Evolutionary conservation across 2,888 invertebrate genomes (phyloP), one percentile per base, ranked within the genome.

Genomic region (Petrolisthes cinctipes): DNA sequence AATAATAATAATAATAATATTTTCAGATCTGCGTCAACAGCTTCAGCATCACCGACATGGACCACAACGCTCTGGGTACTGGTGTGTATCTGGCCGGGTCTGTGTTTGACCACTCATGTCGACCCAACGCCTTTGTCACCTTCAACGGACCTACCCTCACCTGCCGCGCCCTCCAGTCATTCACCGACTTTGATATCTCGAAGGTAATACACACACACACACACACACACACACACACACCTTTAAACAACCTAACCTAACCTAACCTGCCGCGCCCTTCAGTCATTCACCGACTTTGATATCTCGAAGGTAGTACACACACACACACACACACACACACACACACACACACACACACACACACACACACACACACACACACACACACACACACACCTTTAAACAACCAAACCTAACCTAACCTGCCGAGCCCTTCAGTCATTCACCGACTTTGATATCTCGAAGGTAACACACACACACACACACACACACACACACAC

Each of bases 41-140:
- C 86, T 98, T 97, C 92, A 97, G 96, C 92, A 96, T 98, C 91
- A 94, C 96, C 91, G 96, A 97, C 92, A 94, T 94, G n/a, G 97
- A 97, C 92, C 95, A 97, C 95, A 96, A 96, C 91, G 95, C 96
- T 11, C 95, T 98, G 86, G 98, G 97, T 0, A 96, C 96, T 0
- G 98, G 96, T 4, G 94, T 98, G 90, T 98, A 98, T 93, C 93
- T 98, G 91, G 97, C 95, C 14, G 96, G 96, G 0, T 98, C 98
- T 0, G 94, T 97, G 61, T 94, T 98, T 83, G 97, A 98, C 93
- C 98, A 98, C 93, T 97, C 97, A 90, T 98, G 98, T 92, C 93
- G 94, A 83, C 97, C 98, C 0, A 98, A 97, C 93, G 97, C 97
- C 0, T 95, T 97, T 4, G 96, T 96, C 73, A 95, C 96, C 0